These are phyloP conservation scores for Drosophila neutralis DNA, from an alignment of 2,888 invertebrate genomes.

Conservation along the genomic window DNA sequence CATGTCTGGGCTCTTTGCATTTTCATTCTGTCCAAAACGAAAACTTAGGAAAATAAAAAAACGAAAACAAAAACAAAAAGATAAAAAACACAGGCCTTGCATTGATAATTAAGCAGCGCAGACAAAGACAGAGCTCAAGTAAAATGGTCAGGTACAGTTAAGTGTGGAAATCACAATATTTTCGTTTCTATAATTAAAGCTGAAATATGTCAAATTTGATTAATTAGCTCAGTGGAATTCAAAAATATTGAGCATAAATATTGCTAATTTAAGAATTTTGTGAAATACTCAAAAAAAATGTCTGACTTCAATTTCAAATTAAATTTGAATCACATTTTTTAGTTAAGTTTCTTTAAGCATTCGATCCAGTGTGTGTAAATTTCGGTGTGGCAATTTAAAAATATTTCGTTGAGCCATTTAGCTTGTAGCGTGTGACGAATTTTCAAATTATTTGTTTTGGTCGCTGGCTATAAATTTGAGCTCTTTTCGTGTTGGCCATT, in stretches of 20 bases:
- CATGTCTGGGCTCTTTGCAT: conserved; percentile 67
- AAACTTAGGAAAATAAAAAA: conserved; percentile 28
- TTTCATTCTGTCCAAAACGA: conserved; percentile 61
- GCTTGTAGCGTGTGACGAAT: conserved; percentile 75
- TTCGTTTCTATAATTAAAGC: background rate
- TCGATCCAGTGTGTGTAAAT: conserved; percentile 1
- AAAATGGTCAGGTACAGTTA: conserved; percentile 18
- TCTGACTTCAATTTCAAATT: background rate
- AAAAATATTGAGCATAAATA: background rate
- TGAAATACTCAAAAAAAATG: background rate
- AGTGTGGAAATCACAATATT: background rate
- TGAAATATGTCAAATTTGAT: background rate
- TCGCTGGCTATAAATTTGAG: conserved; percentile 67
- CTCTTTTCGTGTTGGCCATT: conserved; percentile 65
- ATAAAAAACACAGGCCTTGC: conserved; percentile 61
- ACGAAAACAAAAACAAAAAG: conserved; percentile 15
- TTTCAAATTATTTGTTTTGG: conserved; percentile 80
- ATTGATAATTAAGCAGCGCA: conserved; percentile 77
- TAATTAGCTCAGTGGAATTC: background rate
- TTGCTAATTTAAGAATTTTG: background rate
- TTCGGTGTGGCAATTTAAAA: conserved; percentile 4
- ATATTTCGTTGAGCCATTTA: conserved; percentile 31
- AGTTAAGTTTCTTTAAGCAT: background rate
- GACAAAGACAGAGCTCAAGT: conserved; percentile 35
- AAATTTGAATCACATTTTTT: background rate